Conservation (phyloP, 2,888 invertebrate species). For the Homarus gammarus region DNA sequence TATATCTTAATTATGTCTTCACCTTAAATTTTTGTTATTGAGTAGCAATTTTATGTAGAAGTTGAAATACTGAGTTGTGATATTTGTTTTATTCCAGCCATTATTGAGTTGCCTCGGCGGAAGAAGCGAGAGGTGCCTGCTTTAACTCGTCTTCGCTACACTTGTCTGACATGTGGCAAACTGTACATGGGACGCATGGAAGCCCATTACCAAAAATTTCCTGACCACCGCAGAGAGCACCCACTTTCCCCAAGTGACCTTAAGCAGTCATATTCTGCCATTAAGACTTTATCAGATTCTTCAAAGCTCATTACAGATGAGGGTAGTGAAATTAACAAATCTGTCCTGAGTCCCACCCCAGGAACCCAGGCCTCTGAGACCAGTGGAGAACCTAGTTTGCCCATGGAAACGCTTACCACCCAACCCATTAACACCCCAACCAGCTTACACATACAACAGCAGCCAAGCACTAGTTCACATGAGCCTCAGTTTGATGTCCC, state of each 20-base stretch:
- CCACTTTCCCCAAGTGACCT: neutral
- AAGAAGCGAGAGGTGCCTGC: constrained; percentile 51
- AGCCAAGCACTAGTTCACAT: neutral
- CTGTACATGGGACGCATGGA: constrained; percentile 71
- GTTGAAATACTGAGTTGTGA: too few relatives aligned
- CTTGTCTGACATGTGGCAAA: constrained; percentile 67
- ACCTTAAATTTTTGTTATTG: too few relatives aligned
- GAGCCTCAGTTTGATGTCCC: neutral
- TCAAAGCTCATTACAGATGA: constrained; percentile 5
- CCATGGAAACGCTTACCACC: constrained; percentile 62
- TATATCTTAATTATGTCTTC: too few relatives aligned
- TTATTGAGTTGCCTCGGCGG: constrained; percentile 41
- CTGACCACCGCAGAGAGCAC: constrained; percentile 55
- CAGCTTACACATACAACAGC: neutral
- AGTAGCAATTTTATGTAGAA: too few relatives aligned
- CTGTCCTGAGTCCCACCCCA: constrained; percentile 68
- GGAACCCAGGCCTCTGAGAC: constrained; percentile 69
- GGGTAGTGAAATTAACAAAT: constrained; percentile 47
- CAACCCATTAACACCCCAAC: neutral
- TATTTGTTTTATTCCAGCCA: neutral
- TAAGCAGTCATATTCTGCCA: constrained; percentile 59
- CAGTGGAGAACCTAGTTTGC: constrained; percentile 64
- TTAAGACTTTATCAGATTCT: constrained; percentile 53
- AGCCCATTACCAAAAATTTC: constrained; percentile 55
- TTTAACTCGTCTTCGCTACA: constrained; percentile 61